Conservation (phyloP, 2,113 vertebrate species). For the Asarcornis scutulata region DNA sequence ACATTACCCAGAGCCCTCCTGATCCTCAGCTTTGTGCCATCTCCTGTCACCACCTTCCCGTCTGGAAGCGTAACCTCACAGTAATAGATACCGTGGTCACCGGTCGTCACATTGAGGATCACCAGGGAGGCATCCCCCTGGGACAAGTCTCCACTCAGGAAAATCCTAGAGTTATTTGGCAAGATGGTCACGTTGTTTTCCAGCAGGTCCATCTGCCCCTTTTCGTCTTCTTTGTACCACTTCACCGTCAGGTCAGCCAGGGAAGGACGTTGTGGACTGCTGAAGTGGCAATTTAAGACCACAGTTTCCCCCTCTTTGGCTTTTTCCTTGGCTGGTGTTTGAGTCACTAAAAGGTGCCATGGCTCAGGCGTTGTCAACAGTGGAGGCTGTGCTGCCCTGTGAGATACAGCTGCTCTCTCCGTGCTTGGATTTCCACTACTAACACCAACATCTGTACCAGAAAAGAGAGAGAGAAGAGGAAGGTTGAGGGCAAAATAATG, state of each 20-base stretch:
- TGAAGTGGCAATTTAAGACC: slow-evolving; percentile 63
- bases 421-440: neutral
- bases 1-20: slow-evolving; percentile 65
- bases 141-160: slow-evolving; percentile 60
- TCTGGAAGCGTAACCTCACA: slow-evolving; percentile 35
- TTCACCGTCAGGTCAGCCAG: slow-evolving; percentile 17
- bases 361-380: neutral
- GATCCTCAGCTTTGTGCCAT: slow-evolving; percentile 75
- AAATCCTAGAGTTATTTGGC: slow-evolving; percentile 56
- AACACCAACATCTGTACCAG: slow-evolving; percentile 13
- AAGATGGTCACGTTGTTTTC: slow-evolving; percentile 45
- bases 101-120: slow-evolving; percentile 68
- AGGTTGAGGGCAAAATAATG: neutral
- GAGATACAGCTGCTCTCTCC: neutral
- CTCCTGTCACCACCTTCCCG: slow-evolving; percentile 41
- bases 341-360: slow-evolving; percentile 42
- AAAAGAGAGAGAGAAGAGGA: slow-evolving; percentile 28
- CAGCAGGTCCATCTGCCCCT: slow-evolving; percentile 45
- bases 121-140: slow-evolving; percentile 64
- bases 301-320: slow-evolving; percentile 74
- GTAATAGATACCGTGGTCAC: slow-evolving; percentile 72
- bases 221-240: slow-evolving; percentile 72
- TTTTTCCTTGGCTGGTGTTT: slow-evolving; percentile 71
- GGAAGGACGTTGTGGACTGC: neutral
- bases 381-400: neutral